A percentile compares a stretch with the other conserved stretches of the same genome.
These are phyloP conservation scores for Macropis europaea DNA, from an alignment of 2,888 invertebrate species.

Conservation along the genomic window DNA sequence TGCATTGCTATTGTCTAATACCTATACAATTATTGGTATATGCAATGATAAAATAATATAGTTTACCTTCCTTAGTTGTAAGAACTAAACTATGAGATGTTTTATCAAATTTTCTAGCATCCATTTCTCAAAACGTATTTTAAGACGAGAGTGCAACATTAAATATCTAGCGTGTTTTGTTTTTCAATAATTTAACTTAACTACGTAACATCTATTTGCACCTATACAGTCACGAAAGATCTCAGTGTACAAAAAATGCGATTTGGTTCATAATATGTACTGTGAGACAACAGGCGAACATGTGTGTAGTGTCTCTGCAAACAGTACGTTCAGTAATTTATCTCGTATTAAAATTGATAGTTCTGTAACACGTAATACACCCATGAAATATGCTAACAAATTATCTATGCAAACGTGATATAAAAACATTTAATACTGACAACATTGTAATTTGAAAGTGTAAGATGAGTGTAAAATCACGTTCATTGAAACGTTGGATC, in stretches of 20 bases:
- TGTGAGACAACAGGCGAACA: neutral
- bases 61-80: neutral
- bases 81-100: neutral
- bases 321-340: neutral
- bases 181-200: neutral
- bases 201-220: neutral
- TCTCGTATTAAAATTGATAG: too few relatives aligned
- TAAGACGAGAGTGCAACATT: neutral
- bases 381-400: too few relatives aligned
- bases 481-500: too few relatives aligned
- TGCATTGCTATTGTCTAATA: constrained; percentile 14
- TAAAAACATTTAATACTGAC: too few relatives aligned
- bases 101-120: neutral
- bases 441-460: too few relatives aligned
- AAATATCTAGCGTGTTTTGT: neutral
- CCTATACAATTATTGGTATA: constrained; percentile 17
- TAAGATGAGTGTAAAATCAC: too few relatives aligned
- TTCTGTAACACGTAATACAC: too few relatives aligned
- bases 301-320: neutral
- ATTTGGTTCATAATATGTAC: constrained; percentile 18
- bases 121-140: neutral
- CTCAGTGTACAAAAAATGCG: constrained; percentile 33
- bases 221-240: too few relatives aligned
- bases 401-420: too few relatives aligned
- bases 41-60: constrained; percentile 23